Percentiles rank a stretch among this genome's conserved stretches.
Evolutionary conservation across 2,797 vertebrate genomes (phyloP).

Genomic region (Mastacembelus armatus): DNA sequence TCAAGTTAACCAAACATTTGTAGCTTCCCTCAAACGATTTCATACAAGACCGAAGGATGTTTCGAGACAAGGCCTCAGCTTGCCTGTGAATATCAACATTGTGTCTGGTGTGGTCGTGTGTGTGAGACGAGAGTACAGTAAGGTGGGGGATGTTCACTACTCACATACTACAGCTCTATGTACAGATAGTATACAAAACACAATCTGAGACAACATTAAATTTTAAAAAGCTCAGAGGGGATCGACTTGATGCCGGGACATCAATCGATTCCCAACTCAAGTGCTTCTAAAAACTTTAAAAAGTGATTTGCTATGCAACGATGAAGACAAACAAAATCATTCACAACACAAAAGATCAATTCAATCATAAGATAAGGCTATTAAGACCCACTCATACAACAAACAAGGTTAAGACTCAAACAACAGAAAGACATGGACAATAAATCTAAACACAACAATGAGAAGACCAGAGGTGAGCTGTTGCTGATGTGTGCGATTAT

Average conservation of each 20-base stretch:
- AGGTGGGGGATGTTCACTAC: conserved; percentile 65
- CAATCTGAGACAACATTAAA: conserved; percentile 57
- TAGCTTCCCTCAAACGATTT: conserved; percentile 16
- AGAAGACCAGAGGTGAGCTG: conserved; percentile 69
- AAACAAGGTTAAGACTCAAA: conserved; percentile 69
- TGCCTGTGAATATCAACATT: conserved; percentile 59
- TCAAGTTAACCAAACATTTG: conserved; percentile 2
- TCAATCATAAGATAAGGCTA: conserved; percentile 75
- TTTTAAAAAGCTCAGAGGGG: conserved; percentile 61
- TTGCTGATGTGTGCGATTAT: conserved; percentile 68
- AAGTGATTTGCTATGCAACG: conserved; percentile 35
- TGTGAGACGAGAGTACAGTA: conserved; percentile 56
- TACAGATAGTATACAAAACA: conserved; percentile 75
- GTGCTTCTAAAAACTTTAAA: conserved; percentile 46
- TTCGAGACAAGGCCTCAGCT: conserved; percentile 32
- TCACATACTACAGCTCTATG: conserved; percentile 75
- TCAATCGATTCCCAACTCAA: conserved; percentile 56
- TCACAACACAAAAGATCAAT: conserved; percentile 60
- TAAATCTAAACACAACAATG: conserved; percentile 7
- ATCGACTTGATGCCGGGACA: conserved; percentile 49
- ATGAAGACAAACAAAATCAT: conserved; percentile 46
- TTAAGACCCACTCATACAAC: conserved; percentile 68
- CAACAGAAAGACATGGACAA: conserved; percentile 21
- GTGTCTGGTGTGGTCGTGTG: conserved; percentile 47
- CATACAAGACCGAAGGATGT: conserved; percentile 9